Percentiles rank a stretch among this genome's conserved stretches.
phyloP scores from a whole-genome alignment of 2,888 invertebrate species.

The Idaea straminata region DNA sequence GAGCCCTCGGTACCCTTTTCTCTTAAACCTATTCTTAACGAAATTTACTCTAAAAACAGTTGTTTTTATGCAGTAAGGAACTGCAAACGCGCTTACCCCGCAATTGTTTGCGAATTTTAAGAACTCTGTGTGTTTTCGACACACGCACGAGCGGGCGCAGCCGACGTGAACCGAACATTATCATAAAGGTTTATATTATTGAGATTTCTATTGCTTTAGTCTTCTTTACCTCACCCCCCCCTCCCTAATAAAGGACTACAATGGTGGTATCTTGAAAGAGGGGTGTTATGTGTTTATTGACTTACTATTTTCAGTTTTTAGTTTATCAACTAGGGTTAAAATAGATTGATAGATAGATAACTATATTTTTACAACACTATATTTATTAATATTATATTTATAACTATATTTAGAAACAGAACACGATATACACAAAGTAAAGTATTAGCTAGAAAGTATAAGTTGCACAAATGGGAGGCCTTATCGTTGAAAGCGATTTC shows the following conservation, averaged over 20 bases:
- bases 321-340: too few species aligned
- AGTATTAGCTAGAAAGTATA: too few species aligned
- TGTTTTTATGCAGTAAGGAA: not conserved
- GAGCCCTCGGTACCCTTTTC: too few species aligned
- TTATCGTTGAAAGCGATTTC: too few species aligned
- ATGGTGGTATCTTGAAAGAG: constrained; percentile 37
- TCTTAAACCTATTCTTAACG: not conserved
- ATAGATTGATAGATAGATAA: too few species aligned
- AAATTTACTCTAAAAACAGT: not conserved
- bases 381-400: too few species aligned
- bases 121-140: constrained; percentile 32
- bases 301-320: too few species aligned
- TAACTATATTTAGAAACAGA: too few species aligned
- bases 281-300: too few species aligned
- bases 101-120: not conserved
- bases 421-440: too few species aligned
- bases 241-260: constrained; percentile 39
- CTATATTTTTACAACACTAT: too few species aligned
- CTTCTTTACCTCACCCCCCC: constrained; percentile 43
- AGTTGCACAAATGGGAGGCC: too few species aligned
- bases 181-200: constrained; percentile 60
- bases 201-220: constrained; percentile 50
- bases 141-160: constrained; percentile 42
- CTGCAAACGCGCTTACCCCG: not conserved
- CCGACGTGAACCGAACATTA: constrained; percentile 43